Evolutionary conservation across 2,797 vertebrate species (phyloP), one percentile per base, ranked within the genome.

Genomic region (Lutjanus argentimaculatus): DNA sequence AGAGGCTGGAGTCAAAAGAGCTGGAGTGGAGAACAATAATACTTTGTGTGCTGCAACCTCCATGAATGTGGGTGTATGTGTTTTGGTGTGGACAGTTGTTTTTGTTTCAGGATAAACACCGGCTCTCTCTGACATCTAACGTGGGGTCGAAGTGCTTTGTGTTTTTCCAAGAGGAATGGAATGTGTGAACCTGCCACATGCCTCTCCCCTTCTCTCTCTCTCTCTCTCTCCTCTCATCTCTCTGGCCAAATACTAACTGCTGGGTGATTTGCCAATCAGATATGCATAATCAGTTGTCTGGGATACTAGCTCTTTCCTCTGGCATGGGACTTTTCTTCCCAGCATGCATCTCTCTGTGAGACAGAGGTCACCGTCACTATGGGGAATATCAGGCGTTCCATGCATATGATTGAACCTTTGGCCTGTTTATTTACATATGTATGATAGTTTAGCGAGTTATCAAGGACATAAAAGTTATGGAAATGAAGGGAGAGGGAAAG

Each of bases 261-360:
- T 77, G 75, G 83, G 64, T 81, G 80, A 90, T 85, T 77, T 83
- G 87, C 85, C 85, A 83, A 87, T 91, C 89, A 92, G 92, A 93
- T 92, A 89, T 85, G 80, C 80, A 90, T 78, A 87, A 90, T 90
- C 82, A 83, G 87, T 91, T 75, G 74, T 91, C 84, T 76, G 78
- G 83, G 75, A 88, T 85, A 84, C 83, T 36, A 80, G 79, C 79
- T 75, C 59, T 87, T 73, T 89, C 79, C 63, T 70, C 73, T 89
- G 84, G 84, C 85, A 83, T 67, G 56, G 79, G 36, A 42, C 48
- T 68, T 51, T 51, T 21, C 59, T 89, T 87, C 88, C 88, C 89
- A 88, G 81, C 83, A 88, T 92, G 88, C 87, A 82, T 74, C 53
- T 77, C 80, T 63, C 80, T 79, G 71, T 67, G 56, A 90, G 75